Base-by-base conservation (phyloP, 2,113 vertebrate species). In the Centropristis striata region DNA sequence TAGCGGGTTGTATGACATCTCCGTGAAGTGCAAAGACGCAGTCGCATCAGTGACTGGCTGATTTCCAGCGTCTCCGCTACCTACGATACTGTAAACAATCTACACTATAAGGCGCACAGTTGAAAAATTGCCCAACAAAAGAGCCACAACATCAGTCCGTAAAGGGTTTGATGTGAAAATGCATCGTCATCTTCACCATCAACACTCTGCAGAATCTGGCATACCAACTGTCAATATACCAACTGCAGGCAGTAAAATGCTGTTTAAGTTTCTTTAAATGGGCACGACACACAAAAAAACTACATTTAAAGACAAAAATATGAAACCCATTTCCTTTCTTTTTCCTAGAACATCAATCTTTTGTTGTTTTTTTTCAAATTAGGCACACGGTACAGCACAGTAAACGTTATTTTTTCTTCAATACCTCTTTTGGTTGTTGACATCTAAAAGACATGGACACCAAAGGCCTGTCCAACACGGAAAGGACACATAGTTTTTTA, bases 61-160 rank as follows among this genome's bases (percentile, higher is more conserved):
- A 58, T 72, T 73, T 41, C 78, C 78, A 49, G 79, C 75, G 76
- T 84, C 87, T 87, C 84, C 7, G 70, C 85, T 14, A 80, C 73
- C 78, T 65, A 93, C 72, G 39, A 86, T 82, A 88, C 88, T 95
- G 94, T 94, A 95, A 95, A 95, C 94, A 95, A 86, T 88, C 92
- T 93, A 94, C 92, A 92, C 92, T 87, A 92, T 93, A 95, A 94
- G 94, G 94, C 94, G 90, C 90, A 93, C 89, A 93, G 92, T 91
- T 93, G 88, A 92, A 89, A 80, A 88, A 70, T 80, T 83, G 78
- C 81, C 85, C 85, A 92, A 88, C 69, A 20, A 72, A 88, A 91
- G 90, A 90, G 90, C 87, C 86, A 83, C 88, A 80, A 80, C 80
- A 27, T 86, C 71, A 71, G 83, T 90, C 85, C 41, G 28, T 92